Evolutionary conservation across 1,140 invertebrate species (phyloP).

Genomic region (Ptiloglossa arizonensis): DNA sequence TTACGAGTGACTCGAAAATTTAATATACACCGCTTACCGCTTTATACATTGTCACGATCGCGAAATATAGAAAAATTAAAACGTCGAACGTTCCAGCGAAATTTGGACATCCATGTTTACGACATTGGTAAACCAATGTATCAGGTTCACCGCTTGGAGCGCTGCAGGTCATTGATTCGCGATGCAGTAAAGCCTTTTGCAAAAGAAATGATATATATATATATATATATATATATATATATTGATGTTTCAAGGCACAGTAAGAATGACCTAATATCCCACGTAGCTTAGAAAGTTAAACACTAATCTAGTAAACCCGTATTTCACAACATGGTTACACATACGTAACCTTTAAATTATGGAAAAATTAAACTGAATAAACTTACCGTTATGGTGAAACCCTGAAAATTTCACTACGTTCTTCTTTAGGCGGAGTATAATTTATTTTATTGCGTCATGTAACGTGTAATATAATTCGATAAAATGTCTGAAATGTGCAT

Average conservation of each 20-base stretch:
- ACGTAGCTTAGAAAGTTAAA: conserved; percentile 16
- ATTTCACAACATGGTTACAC: background rate
- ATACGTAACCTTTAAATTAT: background rate
- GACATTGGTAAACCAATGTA: conserved; percentile 18
- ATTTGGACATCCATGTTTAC: background rate
- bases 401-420: background rate
- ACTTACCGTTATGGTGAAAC: background rate
- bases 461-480: too few species aligned
- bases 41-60: background rate
- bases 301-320: background rate
- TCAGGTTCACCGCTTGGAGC: conserved; percentile 19
- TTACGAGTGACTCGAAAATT: background rate
- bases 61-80: background rate
- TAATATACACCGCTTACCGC: background rate
- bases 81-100: background rate
- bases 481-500: too few species aligned
- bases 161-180: conserved; percentile 4
- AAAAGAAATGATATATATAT: background rate
- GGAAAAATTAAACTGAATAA: background rate
- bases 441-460: too few species aligned
- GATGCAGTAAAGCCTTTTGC: background rate
- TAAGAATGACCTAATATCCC: conserved; percentile 15
- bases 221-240: background rate
- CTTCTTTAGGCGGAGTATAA: too few species aligned
- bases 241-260: background rate